A percentile compares a stretch with the other conserved stretches of the same genome.
phyloP scores from a whole-genome alignment of 2,888 invertebrate species.

The Griposia aprilina region DNA sequence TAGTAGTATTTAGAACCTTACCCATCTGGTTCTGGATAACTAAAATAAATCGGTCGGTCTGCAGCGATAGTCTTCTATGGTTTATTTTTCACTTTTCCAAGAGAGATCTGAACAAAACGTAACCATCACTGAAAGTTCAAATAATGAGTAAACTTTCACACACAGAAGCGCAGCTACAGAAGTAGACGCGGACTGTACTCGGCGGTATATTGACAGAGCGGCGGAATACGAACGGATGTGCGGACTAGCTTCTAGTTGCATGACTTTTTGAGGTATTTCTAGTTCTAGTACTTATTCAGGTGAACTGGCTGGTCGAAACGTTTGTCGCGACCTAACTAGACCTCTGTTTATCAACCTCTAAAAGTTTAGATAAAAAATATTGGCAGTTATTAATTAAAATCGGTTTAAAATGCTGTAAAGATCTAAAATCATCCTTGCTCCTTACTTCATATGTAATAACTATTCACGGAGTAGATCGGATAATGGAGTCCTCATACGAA shows the following conservation, averaged over 20 bases:
- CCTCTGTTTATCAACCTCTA: background rate
- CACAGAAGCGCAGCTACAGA: background rate
- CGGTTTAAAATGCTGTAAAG: background rate
- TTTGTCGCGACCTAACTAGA: background rate
- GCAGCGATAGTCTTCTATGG: background rate
- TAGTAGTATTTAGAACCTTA: background rate
- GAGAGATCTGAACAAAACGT: background rate
- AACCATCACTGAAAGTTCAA: background rate
- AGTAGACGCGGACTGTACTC: background rate
- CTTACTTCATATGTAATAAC: too few species aligned
- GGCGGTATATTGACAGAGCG: background rate
- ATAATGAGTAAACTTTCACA: background rate
- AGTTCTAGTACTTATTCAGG: background rate
- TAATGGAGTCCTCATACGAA: background rate
- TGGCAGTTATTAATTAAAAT: background rate
- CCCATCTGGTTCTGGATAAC: background rate
- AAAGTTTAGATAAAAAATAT: background rate
- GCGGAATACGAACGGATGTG: too few species aligned
- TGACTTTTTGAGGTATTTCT: background rate
- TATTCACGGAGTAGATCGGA: constrained; percentile 7
- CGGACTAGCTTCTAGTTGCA: background rate
- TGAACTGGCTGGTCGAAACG: background rate
- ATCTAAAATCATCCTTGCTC: background rate
- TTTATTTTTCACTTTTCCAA: background rate
- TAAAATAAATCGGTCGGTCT: background rate